A percentile compares a stretch with the other conserved stretches of the same genome.
Conservation (phyloP, 2,888 invertebrate genomes). For the Sceliomorpha sp. region DNA sequence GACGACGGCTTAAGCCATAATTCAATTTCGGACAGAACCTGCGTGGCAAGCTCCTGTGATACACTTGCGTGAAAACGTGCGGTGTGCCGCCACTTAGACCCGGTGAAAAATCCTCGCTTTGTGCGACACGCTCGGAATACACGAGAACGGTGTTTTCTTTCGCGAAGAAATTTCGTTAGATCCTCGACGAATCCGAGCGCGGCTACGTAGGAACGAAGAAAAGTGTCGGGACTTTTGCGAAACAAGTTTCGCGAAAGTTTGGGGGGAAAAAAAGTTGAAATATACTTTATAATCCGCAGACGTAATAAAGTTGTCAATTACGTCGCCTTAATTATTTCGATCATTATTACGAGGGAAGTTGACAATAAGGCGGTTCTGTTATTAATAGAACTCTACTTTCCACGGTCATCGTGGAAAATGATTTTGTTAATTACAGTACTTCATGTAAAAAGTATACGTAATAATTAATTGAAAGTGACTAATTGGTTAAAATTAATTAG, state of each 20-base stretch:
- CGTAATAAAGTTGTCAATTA: constrained; percentile 13
- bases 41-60: constrained; percentile 47
- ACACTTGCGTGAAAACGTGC: constrained; percentile 51
- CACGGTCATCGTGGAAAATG: too few species aligned
- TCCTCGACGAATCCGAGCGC: not conserved
- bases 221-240: not conserved
- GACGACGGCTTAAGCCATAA: constrained; percentile 70
- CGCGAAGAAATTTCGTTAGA: constrained; percentile 28
- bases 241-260: too few species aligned
- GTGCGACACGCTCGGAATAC: constrained; percentile 27
- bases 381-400: too few species aligned
- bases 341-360: too few species aligned
- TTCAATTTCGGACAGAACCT: constrained; percentile 66
- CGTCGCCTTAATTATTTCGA: too few species aligned
- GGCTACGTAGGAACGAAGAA: not conserved
- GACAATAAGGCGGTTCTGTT: too few species aligned
- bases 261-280: constrained; percentile 15
- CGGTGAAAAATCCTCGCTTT: constrained; percentile 40
- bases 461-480: too few species aligned
- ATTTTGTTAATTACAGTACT: too few species aligned
- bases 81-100: constrained; percentile 44
- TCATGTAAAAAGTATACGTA: too few species aligned
- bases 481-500: too few species aligned
- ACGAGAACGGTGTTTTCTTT: constrained; percentile 30
- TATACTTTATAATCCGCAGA: constrained; percentile 16